Evolutionary conservation across 2,113 vertebrate species (phyloP).

Genomic region (Carassius auratus): DNA sequence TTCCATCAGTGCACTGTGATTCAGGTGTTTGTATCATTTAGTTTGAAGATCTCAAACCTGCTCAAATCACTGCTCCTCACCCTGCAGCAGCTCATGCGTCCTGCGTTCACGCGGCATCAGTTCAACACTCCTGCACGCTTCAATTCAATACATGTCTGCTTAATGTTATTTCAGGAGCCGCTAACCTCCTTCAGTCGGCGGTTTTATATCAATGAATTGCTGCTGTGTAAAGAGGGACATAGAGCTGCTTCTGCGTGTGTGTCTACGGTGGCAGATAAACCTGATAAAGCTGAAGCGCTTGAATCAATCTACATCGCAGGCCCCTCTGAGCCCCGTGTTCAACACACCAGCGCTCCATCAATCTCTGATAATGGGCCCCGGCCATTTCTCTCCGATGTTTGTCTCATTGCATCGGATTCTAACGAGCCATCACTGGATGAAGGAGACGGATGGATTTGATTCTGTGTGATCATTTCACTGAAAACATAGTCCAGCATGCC

Average conservation of each 20-base stretch:
- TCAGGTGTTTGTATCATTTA: neutral
- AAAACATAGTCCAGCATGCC: constrained; percentile 84
- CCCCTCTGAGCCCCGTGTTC: constrained; percentile 82
- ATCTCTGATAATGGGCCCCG: constrained; percentile 93
- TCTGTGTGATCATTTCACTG: constrained; percentile 79
- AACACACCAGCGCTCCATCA: constrained; percentile 92
- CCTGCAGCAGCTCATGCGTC: constrained; percentile 9
- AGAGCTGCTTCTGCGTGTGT: constrained; percentile 80
- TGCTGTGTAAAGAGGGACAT: constrained; percentile 68
- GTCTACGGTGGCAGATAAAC: constrained; percentile 92
- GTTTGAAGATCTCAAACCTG: neutral
- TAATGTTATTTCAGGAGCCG: constrained; percentile 57
- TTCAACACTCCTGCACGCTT: constrained; percentile 36
- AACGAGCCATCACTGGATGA: constrained; percentile 92
- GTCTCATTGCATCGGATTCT: constrained; percentile 97
- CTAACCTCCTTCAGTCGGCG: constrained; percentile 50
- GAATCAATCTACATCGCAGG: constrained; percentile 99
- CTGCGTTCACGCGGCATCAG: constrained; percentile 35
- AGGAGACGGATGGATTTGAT: constrained; percentile 75
- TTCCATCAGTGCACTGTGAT: neutral
- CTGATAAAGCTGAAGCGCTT: constrained; percentile 85
- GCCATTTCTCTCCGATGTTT: constrained; percentile 97
- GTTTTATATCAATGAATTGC: constrained; percentile 84
- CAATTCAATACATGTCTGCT: constrained; percentile 65
- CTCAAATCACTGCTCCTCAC: neutral